Evolutionary conservation across 2,888 invertebrate genomes (phyloP).

Genomic region (Lithophane socia): DNA sequence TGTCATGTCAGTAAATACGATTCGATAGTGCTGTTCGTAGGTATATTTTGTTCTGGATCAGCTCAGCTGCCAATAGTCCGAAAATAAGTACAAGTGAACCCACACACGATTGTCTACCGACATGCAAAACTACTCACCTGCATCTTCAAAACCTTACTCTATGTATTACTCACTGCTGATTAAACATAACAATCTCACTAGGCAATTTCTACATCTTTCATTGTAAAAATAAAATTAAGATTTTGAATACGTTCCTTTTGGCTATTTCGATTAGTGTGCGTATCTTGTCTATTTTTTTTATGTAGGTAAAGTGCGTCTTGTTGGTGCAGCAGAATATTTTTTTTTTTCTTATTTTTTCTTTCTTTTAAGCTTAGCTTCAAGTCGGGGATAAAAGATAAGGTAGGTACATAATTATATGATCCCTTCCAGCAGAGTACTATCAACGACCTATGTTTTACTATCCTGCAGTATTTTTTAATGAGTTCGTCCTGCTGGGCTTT

Average conservation of each 20-base stretch:
- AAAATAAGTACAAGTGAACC: not conserved
- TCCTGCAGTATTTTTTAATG: conserved; percentile 62
- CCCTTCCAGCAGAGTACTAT: conserved; percentile 41
- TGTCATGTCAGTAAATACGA: too few species aligned
- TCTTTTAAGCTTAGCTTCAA: not conserved
- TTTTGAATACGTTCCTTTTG: too few species aligned
- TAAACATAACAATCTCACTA: not conserved
- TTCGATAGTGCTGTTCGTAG: too few species aligned
- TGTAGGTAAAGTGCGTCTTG: too few species aligned
- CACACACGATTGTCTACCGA: not conserved
- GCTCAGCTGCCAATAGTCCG: not conserved
- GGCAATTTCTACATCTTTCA: not conserved
- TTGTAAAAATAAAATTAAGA: too few species aligned
- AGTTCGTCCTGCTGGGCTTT: conserved; percentile 53
- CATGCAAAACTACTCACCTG: not conserved
- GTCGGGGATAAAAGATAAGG: not conserved
- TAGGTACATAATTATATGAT: not conserved
- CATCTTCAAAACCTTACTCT: not conserved
- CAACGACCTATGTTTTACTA: conserved; percentile 53
- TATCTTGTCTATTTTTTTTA: too few species aligned
- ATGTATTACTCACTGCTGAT: too few species aligned
- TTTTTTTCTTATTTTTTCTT: too few species aligned
- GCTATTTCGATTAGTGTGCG: too few species aligned
- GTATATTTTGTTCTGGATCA: not conserved
- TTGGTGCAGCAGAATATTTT: too few species aligned